phyloP scores from a whole-genome alignment of 1,140 invertebrate genomes.

The Plodia interpunctella region DNA sequence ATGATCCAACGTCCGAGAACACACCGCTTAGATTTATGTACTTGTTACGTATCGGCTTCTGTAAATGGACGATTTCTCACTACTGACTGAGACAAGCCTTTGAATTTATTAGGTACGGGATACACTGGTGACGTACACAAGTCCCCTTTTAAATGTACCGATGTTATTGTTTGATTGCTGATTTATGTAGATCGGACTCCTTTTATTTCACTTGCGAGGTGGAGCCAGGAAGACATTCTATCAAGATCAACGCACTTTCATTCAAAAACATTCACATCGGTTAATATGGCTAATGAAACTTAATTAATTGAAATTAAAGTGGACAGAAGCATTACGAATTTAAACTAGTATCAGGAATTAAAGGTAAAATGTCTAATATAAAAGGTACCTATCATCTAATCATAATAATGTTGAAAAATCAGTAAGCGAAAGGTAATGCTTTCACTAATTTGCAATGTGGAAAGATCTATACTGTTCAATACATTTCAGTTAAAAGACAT shows the following conservation, averaged over 20 bases:
- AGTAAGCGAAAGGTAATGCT: too few species aligned
- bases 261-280: background rate
- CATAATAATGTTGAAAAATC: too few species aligned
- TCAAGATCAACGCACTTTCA: constrained; percentile 1
- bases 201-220: constrained; percentile 3
- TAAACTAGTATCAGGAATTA: too few species aligned
- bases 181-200: constrained; percentile 44
- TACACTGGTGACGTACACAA: constrained; percentile 40
- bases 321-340: too few species aligned
- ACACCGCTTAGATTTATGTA: constrained; percentile 68
- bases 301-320: too few species aligned
- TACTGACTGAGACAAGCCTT: constrained; percentile 52
- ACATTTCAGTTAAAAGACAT: too few species aligned
- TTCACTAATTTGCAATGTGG: too few species aligned
- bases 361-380: too few species aligned
- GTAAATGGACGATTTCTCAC: constrained; percentile 65
- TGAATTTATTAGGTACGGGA: constrained; percentile 64
- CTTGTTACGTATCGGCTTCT: constrained; percentile 58
- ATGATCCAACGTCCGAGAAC: constrained; percentile 47
- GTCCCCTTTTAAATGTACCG: constrained; percentile 33
- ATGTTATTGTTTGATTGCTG: constrained; percentile 58
- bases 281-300: background rate
- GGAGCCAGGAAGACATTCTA: constrained; percentile 1
- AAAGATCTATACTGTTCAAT: too few species aligned
- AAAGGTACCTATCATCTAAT: too few species aligned